phyloP scores from a whole-genome alignment of 2,888 invertebrate species.

The Hyles lineata region DNA sequence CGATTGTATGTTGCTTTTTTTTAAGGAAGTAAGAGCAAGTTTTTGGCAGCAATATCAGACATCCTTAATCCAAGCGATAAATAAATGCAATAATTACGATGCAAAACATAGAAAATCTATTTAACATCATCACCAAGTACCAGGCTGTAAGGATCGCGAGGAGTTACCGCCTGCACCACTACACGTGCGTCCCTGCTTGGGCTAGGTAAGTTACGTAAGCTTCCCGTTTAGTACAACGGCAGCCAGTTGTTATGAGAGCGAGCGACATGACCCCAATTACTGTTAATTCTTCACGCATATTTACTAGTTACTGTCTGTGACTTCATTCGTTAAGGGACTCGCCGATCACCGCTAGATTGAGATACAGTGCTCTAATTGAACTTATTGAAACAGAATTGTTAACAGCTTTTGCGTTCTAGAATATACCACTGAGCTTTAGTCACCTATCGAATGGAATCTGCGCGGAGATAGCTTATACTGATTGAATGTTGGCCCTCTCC shows the following conservation, averaged over 20 bases:
- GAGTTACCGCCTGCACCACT: background rate
- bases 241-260: conserved; percentile 12
- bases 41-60: too few relatives aligned
- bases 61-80: background rate
- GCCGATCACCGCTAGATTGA: background rate
- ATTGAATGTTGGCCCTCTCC: too few relatives aligned
- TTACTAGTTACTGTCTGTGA: conserved; percentile 14
- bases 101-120: background rate
- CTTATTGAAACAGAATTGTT: background rate
- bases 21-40: too few relatives aligned
- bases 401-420: background rate
- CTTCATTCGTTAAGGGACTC: conserved; percentile 19
- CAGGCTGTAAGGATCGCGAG: conserved; percentile 8
- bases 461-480: too few relatives aligned
- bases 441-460: too few relatives aligned
- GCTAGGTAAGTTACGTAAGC: conserved; percentile 26
- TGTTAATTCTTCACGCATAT: conserved; percentile 21
- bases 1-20: too few relatives aligned
- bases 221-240: conserved; percentile 16
- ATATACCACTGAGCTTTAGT: too few relatives aligned
- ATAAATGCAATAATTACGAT: too few relatives aligned
- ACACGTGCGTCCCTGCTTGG: conserved; percentile 5
- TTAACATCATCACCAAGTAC: background rate
- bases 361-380: conserved; percentile 1
- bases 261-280: conserved; percentile 22